Base-by-base conservation (phyloP, 2,113 vertebrate species). In the Podiceps cristatus region DNA sequence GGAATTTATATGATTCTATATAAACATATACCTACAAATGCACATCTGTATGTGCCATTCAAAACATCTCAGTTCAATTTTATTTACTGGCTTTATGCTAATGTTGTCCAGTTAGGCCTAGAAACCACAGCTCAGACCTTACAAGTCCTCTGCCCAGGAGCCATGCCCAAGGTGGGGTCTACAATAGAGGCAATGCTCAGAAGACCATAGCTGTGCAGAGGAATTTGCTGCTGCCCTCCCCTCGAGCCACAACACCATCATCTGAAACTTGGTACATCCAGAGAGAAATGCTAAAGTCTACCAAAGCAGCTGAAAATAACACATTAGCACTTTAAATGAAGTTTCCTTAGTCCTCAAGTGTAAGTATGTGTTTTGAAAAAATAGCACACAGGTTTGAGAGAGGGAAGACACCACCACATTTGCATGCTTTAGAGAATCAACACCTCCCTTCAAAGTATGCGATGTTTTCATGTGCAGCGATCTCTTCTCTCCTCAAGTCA, bases 191-290 rank as follows among this genome's bases (percentile, higher is more conserved):
- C 40, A 49, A 19, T 5, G 12, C 56, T 79, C 49, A 63, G 27
- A 63, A 75, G 28, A n/a, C 35, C 66, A 72, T 40, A 67, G 63
- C 31, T 4, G 5, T 5, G 8, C 37, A 31, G 20, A 19, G 24
- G 37, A 75, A 85, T 29, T 40, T 74, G 29, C 35, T 23, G 4
- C 10, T 53, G 18, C 13, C 44, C 24, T 25, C 62, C 29, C 37
- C 2, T 1, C 62, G 20, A 13, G 1, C 5, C 0, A 0, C 59
- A 52, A 13, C 49, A 68, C 35, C 49, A 60, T 19, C 60, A 42
- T 9, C 29, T 1, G 1, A 63, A 67, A 28, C 40, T 31, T 0
- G 1, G 2, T 20, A 56, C 3, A 73, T 5, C 7, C 62, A 79
- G 62, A 68, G 37, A 59, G 17, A 66, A 86, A 63, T 6, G 29